Evolutionary conservation across 1,140 invertebrate species (phyloP), one percentile per base, ranked within the genome.

Genomic region (Nilaparvata lugens): DNA sequence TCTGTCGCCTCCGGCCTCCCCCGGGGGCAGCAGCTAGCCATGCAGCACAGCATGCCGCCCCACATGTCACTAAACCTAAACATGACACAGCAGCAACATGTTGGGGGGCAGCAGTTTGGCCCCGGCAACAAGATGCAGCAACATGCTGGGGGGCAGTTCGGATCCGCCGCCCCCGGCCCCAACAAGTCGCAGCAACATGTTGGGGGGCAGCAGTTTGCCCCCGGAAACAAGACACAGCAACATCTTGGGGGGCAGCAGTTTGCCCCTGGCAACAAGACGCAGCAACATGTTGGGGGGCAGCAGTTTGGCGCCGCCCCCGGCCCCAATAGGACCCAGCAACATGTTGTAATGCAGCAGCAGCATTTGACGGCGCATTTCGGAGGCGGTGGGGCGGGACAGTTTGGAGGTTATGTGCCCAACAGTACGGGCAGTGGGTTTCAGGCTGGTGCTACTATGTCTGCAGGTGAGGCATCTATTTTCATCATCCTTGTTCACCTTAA

Each of bases 41-140:
- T 28, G 25, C 25, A 28, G 3, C 25, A 28, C 25, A n/a, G n/a
- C n/a, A n/a, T n/a, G n/a, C 25, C 3, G 25, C 3, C 65, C 67
- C 42, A 45, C 3, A 45, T 45, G 42, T 45, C 42, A 19, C 42
- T 45, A 2, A 45, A 45, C 11, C 42, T 45, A 13, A 3, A 45
- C 3, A 45, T 45, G 42, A 4, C 25, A 28, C 25, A 28, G 25
- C 25, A 28, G 25, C 25, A 28, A 28, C 25, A 28, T 3, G 3
- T 28, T 28, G 25, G 25, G 3, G 13, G 42, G 3, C 42, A 45
- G 42, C 42, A 45, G 42, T 16, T 45, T n/a, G 42, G 42, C 19
- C 42, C 9, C 3, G 14, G 14, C 42, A 3, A 3, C n/a, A 45
- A 13, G 19, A 3, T 4, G 42, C 42, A 45, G 14, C 42, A 16